phyloP scores from a whole-genome alignment of 2,797 vertebrate genomes.

The Anguilla megastoma region DNA sequence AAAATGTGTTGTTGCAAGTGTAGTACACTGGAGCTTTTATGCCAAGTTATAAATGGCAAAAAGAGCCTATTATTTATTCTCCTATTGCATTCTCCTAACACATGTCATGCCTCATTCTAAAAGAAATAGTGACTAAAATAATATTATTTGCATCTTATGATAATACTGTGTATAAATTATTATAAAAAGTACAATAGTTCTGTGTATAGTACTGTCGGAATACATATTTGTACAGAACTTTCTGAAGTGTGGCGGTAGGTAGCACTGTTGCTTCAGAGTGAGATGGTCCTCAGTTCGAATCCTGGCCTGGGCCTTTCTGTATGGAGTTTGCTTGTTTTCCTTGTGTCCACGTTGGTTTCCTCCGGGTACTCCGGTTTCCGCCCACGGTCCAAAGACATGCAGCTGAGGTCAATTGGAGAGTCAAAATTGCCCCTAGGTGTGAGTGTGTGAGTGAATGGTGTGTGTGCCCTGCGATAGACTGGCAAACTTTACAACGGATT shows the following conservation, averaged over 20 bases:
- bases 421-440: no score
- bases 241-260: not conserved
- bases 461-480: no score
- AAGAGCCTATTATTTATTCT: not conserved
- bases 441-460: no score
- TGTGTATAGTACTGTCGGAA: not conserved
- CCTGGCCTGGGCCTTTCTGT: no score
- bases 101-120: not conserved
- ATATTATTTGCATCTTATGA: not conserved
- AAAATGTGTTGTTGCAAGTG: not conserved
- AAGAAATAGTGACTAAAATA: not conserved
- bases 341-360: no score
- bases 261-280: no score
- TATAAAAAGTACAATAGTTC: not conserved
- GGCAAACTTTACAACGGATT: no score
- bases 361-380: no score
- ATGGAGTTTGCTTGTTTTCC: no score
- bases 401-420: no score
- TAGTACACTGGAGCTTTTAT: not conserved
- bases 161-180: not conserved
- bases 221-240: not conserved
- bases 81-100: not conserved
- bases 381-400: no score
- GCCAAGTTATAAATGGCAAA: not conserved
- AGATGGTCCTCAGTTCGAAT: no score